Conservation (phyloP, 2,888 invertebrate species). For the Hymenopus coronatus region DNA sequence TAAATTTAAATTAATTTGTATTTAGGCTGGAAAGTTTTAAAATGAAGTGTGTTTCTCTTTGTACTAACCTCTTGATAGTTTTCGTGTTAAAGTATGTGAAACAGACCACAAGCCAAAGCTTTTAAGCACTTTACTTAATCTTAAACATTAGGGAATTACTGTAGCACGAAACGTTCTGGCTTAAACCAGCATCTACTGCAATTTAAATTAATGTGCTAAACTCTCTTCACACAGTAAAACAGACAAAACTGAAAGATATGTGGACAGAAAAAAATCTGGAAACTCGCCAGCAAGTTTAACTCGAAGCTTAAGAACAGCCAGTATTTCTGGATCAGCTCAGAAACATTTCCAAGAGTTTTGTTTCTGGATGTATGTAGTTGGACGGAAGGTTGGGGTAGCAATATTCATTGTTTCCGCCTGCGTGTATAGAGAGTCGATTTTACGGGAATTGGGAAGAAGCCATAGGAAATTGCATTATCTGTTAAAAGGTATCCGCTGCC, state of each 20-base stretch:
- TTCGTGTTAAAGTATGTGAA: no score
- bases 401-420: background rate
- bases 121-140: background rate
- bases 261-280: background rate
- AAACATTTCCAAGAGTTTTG: background rate
- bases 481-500: background rate
- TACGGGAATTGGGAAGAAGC: background rate
- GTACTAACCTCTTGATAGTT: no score
- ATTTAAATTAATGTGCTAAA: background rate
- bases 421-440: background rate
- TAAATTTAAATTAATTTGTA: no score
- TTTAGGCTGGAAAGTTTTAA: no score
- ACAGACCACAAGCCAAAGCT: no score
- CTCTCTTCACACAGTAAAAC: background rate
- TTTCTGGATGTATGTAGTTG: background rate
- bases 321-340: background rate
- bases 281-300: background rate
- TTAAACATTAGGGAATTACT: background rate
- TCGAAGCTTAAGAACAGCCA: background rate
- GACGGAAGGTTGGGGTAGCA: background rate
- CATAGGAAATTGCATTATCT: background rate
- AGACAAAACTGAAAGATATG: background rate
- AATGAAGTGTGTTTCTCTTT: no score
- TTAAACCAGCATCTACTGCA: background rate
- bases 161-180: background rate